Evolutionary conservation across 2,113 vertebrate genomes (phyloP).

Genomic region (Condylura cristata): DNA sequence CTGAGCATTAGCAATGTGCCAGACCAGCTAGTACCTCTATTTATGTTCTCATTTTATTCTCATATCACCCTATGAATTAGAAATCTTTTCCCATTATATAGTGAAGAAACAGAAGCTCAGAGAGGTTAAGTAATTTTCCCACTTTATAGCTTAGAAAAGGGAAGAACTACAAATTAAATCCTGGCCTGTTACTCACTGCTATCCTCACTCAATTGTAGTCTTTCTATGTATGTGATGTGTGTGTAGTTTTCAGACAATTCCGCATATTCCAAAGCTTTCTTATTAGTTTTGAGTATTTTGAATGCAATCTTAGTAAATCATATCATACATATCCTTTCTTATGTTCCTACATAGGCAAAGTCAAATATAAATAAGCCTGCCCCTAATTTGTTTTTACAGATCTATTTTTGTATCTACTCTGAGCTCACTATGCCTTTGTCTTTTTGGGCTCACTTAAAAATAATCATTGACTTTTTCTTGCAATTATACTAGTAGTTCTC

Average conservation of each 20-base stretch:
- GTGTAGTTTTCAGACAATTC: background rate
- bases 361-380: background rate
- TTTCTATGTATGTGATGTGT: background rate
- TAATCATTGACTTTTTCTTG: background rate
- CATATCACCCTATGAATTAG: constrained; percentile 31
- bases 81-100: constrained; percentile 42
- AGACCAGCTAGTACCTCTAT: constrained; percentile 37
- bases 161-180: background rate
- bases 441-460: background rate
- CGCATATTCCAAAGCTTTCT: constrained; percentile 24
- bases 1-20: constrained; percentile 32
- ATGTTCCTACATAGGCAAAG: background rate
- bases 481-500: background rate
- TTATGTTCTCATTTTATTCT: constrained; percentile 61
- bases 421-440: background rate
- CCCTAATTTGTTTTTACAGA: background rate
- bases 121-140: constrained; percentile 14
- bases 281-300: constrained; percentile 21
- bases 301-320: constrained; percentile 7
- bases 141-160: constrained; percentile 7
- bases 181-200: background rate
- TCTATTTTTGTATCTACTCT: background rate
- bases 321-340: background rate
- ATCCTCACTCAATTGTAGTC: background rate
- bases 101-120: constrained; percentile 34